Evolutionary conservation across 2,113 vertebrate species (phyloP), one percentile per base, ranked within the genome.

Genomic region (Triplophysa tibetana): DNA sequence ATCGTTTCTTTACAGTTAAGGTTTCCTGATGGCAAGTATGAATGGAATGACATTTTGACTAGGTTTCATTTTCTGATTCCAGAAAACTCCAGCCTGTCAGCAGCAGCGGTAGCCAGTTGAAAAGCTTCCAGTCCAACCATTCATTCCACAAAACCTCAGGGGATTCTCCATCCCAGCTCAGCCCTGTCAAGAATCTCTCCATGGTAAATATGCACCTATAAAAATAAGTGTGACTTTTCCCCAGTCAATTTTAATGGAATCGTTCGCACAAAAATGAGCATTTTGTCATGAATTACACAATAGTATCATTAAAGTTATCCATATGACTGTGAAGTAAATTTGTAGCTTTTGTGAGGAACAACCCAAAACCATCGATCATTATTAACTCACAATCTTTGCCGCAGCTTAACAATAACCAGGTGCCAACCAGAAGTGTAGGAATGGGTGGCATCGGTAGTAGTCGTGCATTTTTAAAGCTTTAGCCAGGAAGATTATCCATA

Each of bases 51-150:
- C 64, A 56, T 68, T 60, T 69, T 75, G 24, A 76, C 24, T 3
- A 76, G 82, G 68, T 90, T 75, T 86, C 86, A 72, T 29, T 58
- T 70, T 78, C 83, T 80, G 69, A 80, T 45, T 88, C 58, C 87
- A 94, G 93, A 88, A 94, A 93, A 85, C 90, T 93, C 56, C 91
- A 90, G 84, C 90, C 90, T 70, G 85, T 90, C 77, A 86, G 88
- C 88, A 88, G 74, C 52, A 81, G 74, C 43, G 24, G 81, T 81
- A 89, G 85, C 88, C 93, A 91, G 82, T 63, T 89, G 78, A 93
- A 89, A 84, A 91, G 87, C 85, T 89, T 91, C 82, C 93, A 92
- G 86, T 84, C 89, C 89, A 91, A 86, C 85, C 86, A 89, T 84
- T 90, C 90, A 83, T 91, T 91, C 90, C 92, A 87, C 80, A 93